These are phyloP conservation scores for Emmelina monodactyla DNA, from an alignment of 2,888 invertebrate genomes.

Conservation along the genomic window DNA sequence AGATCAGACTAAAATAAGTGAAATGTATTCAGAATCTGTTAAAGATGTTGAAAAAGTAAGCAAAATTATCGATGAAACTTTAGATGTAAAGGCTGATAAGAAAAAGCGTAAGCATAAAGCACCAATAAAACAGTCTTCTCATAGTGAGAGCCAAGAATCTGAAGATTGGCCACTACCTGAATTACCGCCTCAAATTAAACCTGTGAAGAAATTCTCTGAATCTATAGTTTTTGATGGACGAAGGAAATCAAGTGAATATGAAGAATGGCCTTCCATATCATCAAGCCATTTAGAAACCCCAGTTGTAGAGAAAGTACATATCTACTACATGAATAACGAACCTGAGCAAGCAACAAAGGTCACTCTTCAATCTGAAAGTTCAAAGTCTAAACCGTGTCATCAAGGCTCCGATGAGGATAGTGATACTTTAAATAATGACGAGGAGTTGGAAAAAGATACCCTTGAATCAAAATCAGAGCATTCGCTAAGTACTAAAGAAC, in stretches of 20 bases:
- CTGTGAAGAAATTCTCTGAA: conserved; percentile 22
- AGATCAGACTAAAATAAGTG: conserved; percentile 70
- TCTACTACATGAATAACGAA: conserved; percentile 79
- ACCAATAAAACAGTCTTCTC: conserved; percentile 49
- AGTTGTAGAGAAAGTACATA: conserved; percentile 79
- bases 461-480: conserved; percentile 55
- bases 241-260: conserved; percentile 71
- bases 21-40: conserved; percentile 63
- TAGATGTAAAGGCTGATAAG: conserved; percentile 30
- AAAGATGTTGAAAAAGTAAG: conserved; percentile 47
- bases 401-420: conserved; percentile 74
- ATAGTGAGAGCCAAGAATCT: conserved; percentile 74
- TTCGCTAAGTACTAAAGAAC: conserved; percentile 33
- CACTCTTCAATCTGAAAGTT: conserved; percentile 72
- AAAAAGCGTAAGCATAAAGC: conserved; percentile 37
- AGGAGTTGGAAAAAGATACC: conserved; percentile 64
- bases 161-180: conserved; percentile 81
- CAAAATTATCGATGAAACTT: conserved; percentile 27
- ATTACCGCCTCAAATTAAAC: conserved; percentile 67
- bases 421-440: conserved; percentile 72
- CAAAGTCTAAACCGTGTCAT: conserved; percentile 67
- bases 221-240: conserved; percentile 26
- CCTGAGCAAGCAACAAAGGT: conserved; percentile 82
- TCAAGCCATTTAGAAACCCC: conserved; percentile 75
- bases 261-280: conserved; percentile 85